Conservation (phyloP, 1,140 invertebrate species). For the Apis mellifera region DNA sequence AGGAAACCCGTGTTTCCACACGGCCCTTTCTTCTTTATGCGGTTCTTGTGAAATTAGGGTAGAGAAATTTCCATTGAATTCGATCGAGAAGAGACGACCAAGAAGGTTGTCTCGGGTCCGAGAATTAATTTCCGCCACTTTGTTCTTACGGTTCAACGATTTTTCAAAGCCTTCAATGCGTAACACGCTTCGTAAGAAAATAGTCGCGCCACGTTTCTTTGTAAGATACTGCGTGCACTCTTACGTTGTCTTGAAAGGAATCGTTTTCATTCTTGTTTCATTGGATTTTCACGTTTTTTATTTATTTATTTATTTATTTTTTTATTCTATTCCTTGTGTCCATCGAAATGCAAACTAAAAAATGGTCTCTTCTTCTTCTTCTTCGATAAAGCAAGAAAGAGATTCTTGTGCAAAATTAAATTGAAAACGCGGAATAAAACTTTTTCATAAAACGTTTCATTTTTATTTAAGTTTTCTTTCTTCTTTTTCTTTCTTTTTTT, state of each 20-base stretch:
- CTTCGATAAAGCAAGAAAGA: background rate
- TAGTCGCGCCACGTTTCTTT: background rate
- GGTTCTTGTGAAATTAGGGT: constrained; percentile 1
- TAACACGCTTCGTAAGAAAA: constrained; percentile 16
- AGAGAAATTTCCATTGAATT: constrained; percentile 1
- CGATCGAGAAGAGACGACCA: background rate
- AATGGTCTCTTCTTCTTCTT: background rate
- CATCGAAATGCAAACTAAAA: no score
- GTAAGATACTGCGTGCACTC: background rate
- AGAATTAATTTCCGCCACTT: constrained; percentile 36
- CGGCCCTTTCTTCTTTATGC: background rate
- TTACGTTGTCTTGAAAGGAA: no score
- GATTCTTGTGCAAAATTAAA: background rate
- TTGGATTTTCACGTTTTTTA: background rate
- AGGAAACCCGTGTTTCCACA: constrained; percentile 1
- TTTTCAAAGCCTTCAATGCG: constrained; percentile 17
- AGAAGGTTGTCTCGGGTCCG: background rate
- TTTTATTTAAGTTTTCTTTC: background rate
- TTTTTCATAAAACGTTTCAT: background rate
- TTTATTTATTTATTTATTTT: background rate
- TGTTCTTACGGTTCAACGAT: constrained; percentile 24
- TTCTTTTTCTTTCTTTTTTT: no score
- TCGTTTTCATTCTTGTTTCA: background rate
- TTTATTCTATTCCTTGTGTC: background rate
- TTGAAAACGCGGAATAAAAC: background rate